Base-by-base conservation (phyloP, 2,113 vertebrate species). In the Aythya baeri region DNA sequence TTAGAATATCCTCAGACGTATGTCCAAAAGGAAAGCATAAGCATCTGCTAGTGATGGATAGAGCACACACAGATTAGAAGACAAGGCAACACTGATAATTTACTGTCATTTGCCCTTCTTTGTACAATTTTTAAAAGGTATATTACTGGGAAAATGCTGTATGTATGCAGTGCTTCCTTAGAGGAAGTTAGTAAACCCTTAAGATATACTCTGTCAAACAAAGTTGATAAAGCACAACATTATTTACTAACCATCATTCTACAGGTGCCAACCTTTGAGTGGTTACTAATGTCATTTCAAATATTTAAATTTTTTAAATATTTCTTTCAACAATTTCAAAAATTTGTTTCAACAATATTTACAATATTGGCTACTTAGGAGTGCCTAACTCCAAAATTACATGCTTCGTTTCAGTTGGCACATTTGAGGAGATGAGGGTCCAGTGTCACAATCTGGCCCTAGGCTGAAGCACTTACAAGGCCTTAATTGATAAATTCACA, bases 1-100 rank as follows among this genome's bases (percentile, higher is more conserved):
- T 94, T 89, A 93, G 84, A 96, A 94, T 38, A 68, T 9, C 27
- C 62, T 80, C 81, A 89, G 66, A 66, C 77, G 61, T 73, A 18
- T 50, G 58, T 59, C 58, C 71, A 65, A 76, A 76, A 70, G 49
- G 62, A 81, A 92, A 57, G 32, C 66, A 61, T 31, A 57, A 34
- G 61, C 87, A 74, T 32, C 84, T 88, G 59, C 41, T 55, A 29
- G 41, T 2, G 12, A 70, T 59, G 58, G 58, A 54, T 7, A 82
- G 36, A 83, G 38, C 43, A 36, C 38, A 65, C 83, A 92, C 84
- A 89, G 92, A 74, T 88, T 77, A 80, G 54, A 91, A 87, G 34
- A 44, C 49, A 82, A 83, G 41, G 80, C 85, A 91, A 91, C 63
- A 91, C 57, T 83, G 58, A 36, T 36, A 62, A 1, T 52, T 73